Conservation (phyloP, 2,797 vertebrate genomes). For the Cynopterus sphinx region DNA sequence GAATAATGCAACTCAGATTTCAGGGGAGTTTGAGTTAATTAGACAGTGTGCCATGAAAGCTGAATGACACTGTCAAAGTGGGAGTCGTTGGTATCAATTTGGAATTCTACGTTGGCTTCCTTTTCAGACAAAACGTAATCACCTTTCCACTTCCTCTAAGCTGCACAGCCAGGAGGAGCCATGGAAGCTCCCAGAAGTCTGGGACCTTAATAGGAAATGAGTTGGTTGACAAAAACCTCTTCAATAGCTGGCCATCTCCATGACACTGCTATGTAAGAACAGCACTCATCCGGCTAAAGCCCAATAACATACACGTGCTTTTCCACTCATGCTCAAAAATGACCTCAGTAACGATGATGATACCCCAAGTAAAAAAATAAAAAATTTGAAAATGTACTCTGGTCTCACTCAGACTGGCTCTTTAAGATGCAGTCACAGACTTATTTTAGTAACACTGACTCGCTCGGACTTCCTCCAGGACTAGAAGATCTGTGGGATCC, state of each 20-base stretch:
- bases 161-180: background rate
- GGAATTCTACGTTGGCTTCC: background rate
- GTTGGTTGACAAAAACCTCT: background rate
- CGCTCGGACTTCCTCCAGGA: background rate
- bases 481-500: background rate
- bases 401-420: background rate
- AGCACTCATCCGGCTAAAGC: background rate
- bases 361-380: background rate
- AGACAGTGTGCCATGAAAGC: background rate
- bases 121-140: background rate
- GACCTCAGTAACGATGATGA: background rate
- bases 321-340: slow-evolving; percentile 6
- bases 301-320: background rate
- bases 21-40: background rate
- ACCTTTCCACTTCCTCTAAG: background rate
- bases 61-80: background rate
- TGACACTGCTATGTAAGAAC: background rate
- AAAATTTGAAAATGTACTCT: background rate
- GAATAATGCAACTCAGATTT: background rate
- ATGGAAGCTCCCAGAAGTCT: background rate
- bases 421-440: background rate
- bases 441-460: background rate
- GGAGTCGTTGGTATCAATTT: background rate
- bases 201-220: background rate
- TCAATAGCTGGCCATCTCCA: background rate